Percentiles rank a stretch among this genome's conserved stretches.
Conservation (phyloP, 2,797 vertebrate genomes). For the Galagoides demidoff region DNA sequence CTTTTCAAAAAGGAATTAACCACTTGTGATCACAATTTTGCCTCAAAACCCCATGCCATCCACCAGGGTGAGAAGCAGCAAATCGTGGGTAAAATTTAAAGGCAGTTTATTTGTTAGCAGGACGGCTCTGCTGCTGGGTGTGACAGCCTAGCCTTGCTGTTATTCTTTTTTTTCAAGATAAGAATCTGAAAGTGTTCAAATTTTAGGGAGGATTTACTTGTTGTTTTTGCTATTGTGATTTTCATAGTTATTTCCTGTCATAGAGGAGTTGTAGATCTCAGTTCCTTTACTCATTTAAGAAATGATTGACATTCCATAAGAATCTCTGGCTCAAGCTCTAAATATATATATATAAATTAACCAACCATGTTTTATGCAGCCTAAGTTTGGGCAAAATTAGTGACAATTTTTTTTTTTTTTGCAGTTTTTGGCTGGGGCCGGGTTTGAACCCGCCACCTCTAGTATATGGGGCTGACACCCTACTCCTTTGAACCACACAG, state of each 20-base stretch:
- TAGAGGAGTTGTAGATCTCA: not conserved
- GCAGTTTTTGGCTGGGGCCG: too few relatives aligned
- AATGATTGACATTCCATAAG: not conserved
- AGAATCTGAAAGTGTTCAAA: not conserved
- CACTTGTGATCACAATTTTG: not conserved
- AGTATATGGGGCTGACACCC: too few relatives aligned
- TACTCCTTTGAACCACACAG: too few relatives aligned
- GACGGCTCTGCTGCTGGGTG: not conserved
- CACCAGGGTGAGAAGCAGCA: not conserved
- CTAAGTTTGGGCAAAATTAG: not conserved
- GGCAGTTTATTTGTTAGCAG: not conserved
- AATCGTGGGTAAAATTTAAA: not conserved
- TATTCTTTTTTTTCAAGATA: not conserved
- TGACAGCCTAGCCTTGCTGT: not conserved
- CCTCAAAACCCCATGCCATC: not conserved
- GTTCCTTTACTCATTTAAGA: not conserved
- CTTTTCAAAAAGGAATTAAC: constrained; percentile 49
- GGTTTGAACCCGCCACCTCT: too few relatives aligned
- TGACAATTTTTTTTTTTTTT: not conserved
- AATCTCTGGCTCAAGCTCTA: not conserved
- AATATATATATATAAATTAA: not conserved
- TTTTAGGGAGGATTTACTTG: not conserved
- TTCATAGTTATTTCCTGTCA: not conserved
- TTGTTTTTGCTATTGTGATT: not conserved
- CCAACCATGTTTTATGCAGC: not conserved